Conservation (phyloP, 92 coral and sea anemone species). For the Meandrina meandrites region DNA sequence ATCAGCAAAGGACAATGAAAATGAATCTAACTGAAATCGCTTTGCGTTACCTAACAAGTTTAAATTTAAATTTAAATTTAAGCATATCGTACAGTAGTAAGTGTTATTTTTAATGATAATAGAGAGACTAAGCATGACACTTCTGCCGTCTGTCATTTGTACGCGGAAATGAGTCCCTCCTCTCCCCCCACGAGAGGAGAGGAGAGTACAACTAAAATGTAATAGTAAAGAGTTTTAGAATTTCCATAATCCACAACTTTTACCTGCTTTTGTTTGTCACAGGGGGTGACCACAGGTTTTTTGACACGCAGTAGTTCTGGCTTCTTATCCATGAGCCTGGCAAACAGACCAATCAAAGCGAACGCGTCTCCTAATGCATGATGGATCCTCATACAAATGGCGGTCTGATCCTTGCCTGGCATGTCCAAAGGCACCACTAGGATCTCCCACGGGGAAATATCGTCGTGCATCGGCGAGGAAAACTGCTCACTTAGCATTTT, state of each 20-base stretch:
- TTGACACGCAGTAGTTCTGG: conserved; percentile 86
- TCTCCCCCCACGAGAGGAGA: too few species aligned
- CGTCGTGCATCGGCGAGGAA: conserved; percentile 66
- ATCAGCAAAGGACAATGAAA: not conserved
- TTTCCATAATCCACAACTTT: not conserved
- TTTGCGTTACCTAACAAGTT: too few species aligned
- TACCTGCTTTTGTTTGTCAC: conserved; percentile 78
- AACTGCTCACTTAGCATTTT: conserved; percentile 63
- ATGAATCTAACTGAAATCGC: not conserved
- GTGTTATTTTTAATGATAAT: not conserved
- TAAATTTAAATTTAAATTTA: too few species aligned
- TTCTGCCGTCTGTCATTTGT: too few species aligned
- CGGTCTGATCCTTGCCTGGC: conserved; percentile 76
- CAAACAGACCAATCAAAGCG: conserved; percentile 84
- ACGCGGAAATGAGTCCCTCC: too few species aligned
- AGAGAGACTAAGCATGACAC: too few species aligned
- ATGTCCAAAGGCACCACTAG: conserved; percentile 70
- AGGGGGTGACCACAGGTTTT: conserved; percentile 90
- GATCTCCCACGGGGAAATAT: conserved; percentile 91
- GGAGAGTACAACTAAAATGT: too few species aligned
- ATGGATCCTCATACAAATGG: conserved; percentile 86
- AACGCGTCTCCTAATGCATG: conserved; percentile 94
- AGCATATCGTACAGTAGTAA: too few species aligned
- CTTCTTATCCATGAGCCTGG: conserved; percentile 88
- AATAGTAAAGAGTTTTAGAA: too few species aligned